phyloP scores from a whole-genome alignment of 2,888 invertebrate species.

The Drosophila infuscata region DNA sequence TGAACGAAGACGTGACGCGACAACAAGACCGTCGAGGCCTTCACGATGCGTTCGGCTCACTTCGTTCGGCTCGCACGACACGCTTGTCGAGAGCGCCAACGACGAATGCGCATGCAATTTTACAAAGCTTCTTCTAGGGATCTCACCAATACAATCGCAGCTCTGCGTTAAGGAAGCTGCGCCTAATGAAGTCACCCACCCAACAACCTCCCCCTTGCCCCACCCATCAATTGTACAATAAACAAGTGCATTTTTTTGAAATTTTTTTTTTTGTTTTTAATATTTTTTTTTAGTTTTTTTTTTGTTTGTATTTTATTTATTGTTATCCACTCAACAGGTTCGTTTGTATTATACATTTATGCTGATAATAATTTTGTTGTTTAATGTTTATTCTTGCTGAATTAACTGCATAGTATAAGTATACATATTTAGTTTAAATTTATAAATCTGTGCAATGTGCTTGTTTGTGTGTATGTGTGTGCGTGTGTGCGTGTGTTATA shows the following conservation, averaged over 20 bases:
- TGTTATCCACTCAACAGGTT: conserved; percentile 72
- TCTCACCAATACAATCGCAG: conserved; percentile 7
- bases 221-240: conserved; percentile 14
- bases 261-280: conserved; percentile 32
- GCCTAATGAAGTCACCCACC: conserved; percentile 4
- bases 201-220: too few species aligned
- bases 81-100: conserved; percentile 23
- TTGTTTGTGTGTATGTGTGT: conserved; percentile 12
- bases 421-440: conserved; percentile 47
- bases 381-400: conserved; percentile 34
- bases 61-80: conserved; percentile 32
- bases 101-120: conserved; percentile 5
- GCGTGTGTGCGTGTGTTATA: conserved; percentile 25
- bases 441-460: conserved; percentile 48
- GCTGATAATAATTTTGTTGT: conserved; percentile 52
- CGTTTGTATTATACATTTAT: conserved; percentile 61
- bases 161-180: conserved; percentile 35
- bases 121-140: conserved; percentile 30
- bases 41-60: conserved; percentile 30
- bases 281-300: conserved; percentile 38
- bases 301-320: conserved; percentile 32
- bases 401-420: conserved; percentile 59
- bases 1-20: conserved; percentile 35
- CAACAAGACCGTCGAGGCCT: conserved; percentile 38
- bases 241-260: conserved; percentile 48